phyloP scores from a whole-genome alignment of 2,797 vertebrate species.

The Eospalax fontanierii region DNA sequence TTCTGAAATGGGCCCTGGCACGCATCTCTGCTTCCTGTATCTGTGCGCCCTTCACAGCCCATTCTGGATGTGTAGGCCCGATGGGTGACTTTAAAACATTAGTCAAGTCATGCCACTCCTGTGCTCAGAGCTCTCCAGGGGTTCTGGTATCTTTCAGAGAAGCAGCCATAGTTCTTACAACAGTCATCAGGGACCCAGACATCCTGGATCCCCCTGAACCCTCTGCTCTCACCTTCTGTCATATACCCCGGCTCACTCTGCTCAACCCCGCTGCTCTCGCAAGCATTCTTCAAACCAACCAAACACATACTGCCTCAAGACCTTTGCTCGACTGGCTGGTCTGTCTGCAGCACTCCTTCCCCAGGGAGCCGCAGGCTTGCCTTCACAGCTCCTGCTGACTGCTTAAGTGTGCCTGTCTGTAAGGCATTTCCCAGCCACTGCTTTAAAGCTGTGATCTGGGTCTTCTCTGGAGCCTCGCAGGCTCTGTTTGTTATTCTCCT shows the following conservation, averaged over 20 bases:
- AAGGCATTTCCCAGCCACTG: not conserved
- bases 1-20: not conserved
- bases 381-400: not conserved
- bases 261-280: no score
- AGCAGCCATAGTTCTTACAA: not conserved
- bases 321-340: fast-evolving
- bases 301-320: not conserved
- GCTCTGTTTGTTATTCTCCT: not conserved
- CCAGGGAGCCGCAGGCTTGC: fast-evolving
- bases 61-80: not conserved
- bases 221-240: not conserved
- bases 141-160: not conserved
- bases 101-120: not conserved
- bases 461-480: fast-evolving
- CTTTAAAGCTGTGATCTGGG: not conserved
- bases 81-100: not conserved
- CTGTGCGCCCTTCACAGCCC: not conserved
- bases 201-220: not conserved
- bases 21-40: not conserved
- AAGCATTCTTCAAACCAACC: not conserved
- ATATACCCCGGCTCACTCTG: fast-evolving
- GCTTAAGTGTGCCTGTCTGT: fast-evolving
- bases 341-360: not conserved
- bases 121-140: not conserved
- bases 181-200: not conserved